A percentile compares a stretch with the other conserved stretches of the same genome.
These are phyloP conservation scores for Heliconius cydno DNA, from an alignment of 2,888 invertebrate species.

Conservation along the genomic window DNA sequence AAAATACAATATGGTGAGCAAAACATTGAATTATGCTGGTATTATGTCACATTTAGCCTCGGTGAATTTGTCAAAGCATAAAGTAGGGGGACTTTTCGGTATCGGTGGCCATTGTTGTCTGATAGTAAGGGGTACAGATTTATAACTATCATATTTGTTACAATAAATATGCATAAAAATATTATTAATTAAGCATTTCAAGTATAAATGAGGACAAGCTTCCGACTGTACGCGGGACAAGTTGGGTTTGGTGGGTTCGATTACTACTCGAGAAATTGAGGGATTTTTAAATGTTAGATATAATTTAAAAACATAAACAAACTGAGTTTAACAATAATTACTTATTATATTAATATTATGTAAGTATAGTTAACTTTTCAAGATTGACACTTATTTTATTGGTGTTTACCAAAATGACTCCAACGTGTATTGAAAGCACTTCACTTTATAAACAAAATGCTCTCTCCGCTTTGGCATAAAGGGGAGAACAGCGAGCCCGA, in stretches of 20 bases:
- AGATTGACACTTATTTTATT: conserved; percentile 2
- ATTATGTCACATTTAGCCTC: conserved; percentile 84
- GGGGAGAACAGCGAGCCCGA: conserved; percentile 74
- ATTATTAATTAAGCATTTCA: conserved; percentile 16
- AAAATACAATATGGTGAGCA: conserved; percentile 85
- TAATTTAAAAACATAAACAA: background rate
- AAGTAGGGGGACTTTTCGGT: conserved; percentile 67
- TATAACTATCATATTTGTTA: conserved; percentile 54
- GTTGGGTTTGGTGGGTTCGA: too few species aligned
- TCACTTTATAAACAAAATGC: conserved; percentile 68
- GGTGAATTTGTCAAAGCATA: conserved; percentile 77
- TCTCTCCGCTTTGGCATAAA: conserved; percentile 66
- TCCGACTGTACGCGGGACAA: too few species aligned
- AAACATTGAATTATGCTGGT: conserved; percentile 84
- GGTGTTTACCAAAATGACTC: conserved; percentile 32
- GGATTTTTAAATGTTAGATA: too few species aligned
- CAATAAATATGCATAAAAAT: conserved; percentile 35
- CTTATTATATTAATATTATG: background rate
- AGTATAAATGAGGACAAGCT: background rate
- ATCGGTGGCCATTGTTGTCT: conserved; percentile 69
- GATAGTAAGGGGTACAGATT: conserved; percentile 63
- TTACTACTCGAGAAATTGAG: too few species aligned
- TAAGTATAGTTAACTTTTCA: background rate
- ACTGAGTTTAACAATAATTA: too few species aligned
- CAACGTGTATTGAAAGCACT: conserved; percentile 58